These are phyloP conservation scores for Drosophila orosa DNA, from an alignment of 1,140 invertebrate species.

Conservation along the genomic window DNA sequence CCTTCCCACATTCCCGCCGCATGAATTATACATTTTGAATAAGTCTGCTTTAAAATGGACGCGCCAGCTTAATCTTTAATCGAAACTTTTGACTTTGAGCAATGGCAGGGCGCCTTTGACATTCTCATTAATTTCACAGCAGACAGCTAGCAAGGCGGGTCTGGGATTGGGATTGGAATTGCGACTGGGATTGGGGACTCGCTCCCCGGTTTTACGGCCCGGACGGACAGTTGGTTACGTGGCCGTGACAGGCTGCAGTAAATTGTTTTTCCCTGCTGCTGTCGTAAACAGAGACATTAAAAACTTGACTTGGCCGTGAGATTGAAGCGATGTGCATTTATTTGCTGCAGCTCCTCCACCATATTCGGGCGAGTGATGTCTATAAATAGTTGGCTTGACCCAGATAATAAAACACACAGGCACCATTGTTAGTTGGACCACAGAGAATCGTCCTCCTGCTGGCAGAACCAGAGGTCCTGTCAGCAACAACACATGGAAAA, in stretches of 20 bases:
- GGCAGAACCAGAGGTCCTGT: conserved; percentile 22
- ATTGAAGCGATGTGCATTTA: conserved; percentile 27
- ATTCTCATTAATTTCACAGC: conserved; percentile 60
- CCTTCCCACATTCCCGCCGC: background rate
- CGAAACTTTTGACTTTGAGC: conserved; percentile 58
- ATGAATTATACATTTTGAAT: conserved; percentile 27
- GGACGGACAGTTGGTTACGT: conserved; percentile 31
- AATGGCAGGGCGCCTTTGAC: conserved; percentile 41
- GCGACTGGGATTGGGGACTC: background rate
- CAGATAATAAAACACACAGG: conserved; percentile 17
- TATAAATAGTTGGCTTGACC: conserved; percentile 36
- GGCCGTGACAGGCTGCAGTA: conserved; percentile 25
- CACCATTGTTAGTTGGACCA: background rate
- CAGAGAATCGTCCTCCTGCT: conserved; percentile 6
- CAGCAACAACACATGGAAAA: conserved; percentile 3
- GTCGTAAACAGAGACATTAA: conserved; percentile 48
- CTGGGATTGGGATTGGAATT: background rate
- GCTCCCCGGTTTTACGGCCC: conserved; percentile 21
- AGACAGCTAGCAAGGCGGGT: conserved; percentile 25
- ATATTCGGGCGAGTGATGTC: conserved; percentile 23
- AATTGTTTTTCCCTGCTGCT: conserved; percentile 42
- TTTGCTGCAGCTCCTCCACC: conserved; percentile 7
- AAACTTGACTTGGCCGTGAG: conserved; percentile 38
- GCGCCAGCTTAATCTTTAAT: conserved; percentile 53
- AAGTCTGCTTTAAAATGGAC: conserved; percentile 28